Base-by-base conservation (phyloP, 2,113 vertebrate species). In the Dicerorhinus sumatrensis region DNA sequence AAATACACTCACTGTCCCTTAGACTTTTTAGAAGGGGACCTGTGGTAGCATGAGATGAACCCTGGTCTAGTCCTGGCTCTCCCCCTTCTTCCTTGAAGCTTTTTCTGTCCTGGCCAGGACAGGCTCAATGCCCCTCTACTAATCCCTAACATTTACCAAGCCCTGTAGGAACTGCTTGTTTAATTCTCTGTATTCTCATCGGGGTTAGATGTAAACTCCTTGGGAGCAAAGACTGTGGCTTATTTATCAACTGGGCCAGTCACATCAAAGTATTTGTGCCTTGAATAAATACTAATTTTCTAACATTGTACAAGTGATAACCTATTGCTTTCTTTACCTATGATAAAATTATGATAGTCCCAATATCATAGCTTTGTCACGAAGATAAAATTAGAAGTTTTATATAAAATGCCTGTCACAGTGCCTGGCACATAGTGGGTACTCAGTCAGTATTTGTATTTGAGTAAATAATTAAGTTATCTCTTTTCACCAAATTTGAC, bases 391-490 rank as follows among this genome's bases (percentile, higher is more conserved):
- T 69, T 75, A 77, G 60, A 82, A 63, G 73, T 42, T 95, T 93
- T 89, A 31, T 36, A 39, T 67, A 84, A 92, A 82, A 95, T 86
- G 29, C 23, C 42, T 76, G 0, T 86, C 31, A 80, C 0, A 48
- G 39, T 48, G 9, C 65, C 69, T 89, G 75, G 73, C 27, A 93
- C 83, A 58, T 93, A 86, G n/a, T 86, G 10, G 51, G 86, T 58
- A 76, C 12, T 77, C 33, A 54, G 12, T 92, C 25, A 89, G 0
- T 88, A 42, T 48, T 91, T 89, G 51, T 91, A 76, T 95, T 75
- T 96, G 77, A 91, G 36, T 96, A 93, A 95, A 87, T 97, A 96
- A 95, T 93, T 91, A 84, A 81, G 63, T 87, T 83, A 72, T 91
- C 23, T 83, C 69, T 97, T 89, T 84, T 89, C 42, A 86, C 69